These are phyloP conservation scores for Drosophila prosaltans DNA, from an alignment of 1,140 invertebrate genomes.

Conservation along the genomic window DNA sequence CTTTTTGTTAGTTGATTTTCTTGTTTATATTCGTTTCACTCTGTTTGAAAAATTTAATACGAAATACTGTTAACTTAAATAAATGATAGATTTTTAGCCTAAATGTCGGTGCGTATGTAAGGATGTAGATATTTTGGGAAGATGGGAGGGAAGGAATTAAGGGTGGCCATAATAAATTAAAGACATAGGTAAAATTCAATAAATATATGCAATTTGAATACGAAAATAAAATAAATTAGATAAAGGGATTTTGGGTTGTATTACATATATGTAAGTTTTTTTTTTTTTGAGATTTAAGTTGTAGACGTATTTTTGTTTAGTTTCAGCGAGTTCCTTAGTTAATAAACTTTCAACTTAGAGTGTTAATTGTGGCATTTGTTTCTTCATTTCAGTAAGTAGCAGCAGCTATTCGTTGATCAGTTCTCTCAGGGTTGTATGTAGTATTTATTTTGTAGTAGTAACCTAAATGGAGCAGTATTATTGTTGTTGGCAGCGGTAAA, in stretches of 20 bases:
- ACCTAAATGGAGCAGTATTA: slow-evolving; percentile 64
- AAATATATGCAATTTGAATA: slow-evolving; percentile 22
- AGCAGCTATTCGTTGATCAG: slow-evolving; percentile 78
- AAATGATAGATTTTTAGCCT: slow-evolving; percentile 26
- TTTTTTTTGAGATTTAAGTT: slow-evolving; percentile 52
- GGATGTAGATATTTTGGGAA: slow-evolving; percentile 16
- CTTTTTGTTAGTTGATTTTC: slow-evolving; percentile 40
- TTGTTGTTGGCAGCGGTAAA: slow-evolving; percentile 72
- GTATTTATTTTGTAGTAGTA: slow-evolving; percentile 49
- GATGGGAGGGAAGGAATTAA: slow-evolving; percentile 2
- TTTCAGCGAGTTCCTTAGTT: slow-evolving; percentile 14
- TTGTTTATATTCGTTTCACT: slow-evolving; percentile 46
- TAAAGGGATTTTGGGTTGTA: slow-evolving; percentile 10
- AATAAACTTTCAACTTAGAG: slow-evolving; percentile 62
- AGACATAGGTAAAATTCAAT: slow-evolving; percentile 31
- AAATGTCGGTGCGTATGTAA: slow-evolving; percentile 25
- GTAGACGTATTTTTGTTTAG: slow-evolving; percentile 36
- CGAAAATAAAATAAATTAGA: slow-evolving; percentile 55
- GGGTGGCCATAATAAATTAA: slow-evolving; percentile 66
- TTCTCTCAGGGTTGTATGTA: slow-evolving; percentile 64
- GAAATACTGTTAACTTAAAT: slow-evolving; percentile 48
- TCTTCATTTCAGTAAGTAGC: slow-evolving; percentile 57
- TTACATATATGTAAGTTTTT: slow-evolving; percentile 24
- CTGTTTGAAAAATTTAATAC: slow-evolving; percentile 36
- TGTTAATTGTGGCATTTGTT: slow-evolving; percentile 43